Conservation (phyloP, 2,888 invertebrate species). For the Drosophila hamatofila region DNA sequence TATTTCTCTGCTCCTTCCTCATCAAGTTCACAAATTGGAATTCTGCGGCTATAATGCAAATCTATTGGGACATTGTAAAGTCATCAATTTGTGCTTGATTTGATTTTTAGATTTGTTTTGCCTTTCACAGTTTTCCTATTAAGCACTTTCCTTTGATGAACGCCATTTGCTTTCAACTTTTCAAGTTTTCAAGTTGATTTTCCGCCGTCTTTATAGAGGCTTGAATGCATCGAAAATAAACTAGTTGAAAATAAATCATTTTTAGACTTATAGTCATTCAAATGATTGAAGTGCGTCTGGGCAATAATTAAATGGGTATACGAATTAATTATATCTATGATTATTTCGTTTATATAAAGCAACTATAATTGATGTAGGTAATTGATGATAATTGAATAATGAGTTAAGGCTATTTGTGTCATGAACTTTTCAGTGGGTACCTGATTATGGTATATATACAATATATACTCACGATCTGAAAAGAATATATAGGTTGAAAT, state of each 20-base stretch:
- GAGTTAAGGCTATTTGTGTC: background rate
- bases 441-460: no score
- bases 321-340: background rate
- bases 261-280: background rate
- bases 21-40: slow-evolving; percentile 31
- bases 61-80: slow-evolving; percentile 39
- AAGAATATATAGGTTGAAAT: no score
- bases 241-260: background rate
- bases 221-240: background rate
- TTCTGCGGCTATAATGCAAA: slow-evolving; percentile 44
- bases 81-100: slow-evolving; percentile 56
- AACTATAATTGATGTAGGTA: background rate
- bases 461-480: no score
- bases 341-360: background rate
- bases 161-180: background rate
- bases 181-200: background rate
- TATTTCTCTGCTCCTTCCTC: background rate
- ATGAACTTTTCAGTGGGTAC: background rate
- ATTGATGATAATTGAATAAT: background rate
- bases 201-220: background rate
- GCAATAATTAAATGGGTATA: background rate
- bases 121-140: slow-evolving; percentile 2
- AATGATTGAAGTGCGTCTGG: background rate
- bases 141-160: slow-evolving; percentile 2
- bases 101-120: slow-evolving; percentile 41